These are phyloP conservation scores for Pempheris klunzingeri DNA, from an alignment of 2,797 vertebrate genomes.

Conservation along the genomic window DNA sequence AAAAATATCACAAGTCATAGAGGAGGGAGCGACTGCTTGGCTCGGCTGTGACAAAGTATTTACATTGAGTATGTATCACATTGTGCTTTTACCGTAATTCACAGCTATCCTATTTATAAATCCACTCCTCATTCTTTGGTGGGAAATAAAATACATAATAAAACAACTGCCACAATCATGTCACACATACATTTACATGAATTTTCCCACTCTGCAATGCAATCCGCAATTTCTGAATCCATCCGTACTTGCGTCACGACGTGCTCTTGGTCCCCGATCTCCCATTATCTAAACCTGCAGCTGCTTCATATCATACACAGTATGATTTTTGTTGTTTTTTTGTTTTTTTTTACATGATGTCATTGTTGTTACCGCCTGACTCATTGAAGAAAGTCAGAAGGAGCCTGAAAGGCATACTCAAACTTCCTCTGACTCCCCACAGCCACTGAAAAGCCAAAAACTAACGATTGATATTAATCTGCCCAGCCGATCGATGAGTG, in stretches of 20 bases:
- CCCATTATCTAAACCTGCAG: conserved; percentile 21
- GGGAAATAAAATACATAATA: conserved; percentile 31
- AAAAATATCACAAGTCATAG: conserved; percentile 69
- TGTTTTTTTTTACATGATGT: background rate
- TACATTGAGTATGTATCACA: conserved; percentile 44
- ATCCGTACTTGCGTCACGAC: background rate
- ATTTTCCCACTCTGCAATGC: background rate
- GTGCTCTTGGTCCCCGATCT: conserved; percentile 7
- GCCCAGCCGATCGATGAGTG: conserved; percentile 58
- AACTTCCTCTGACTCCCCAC: conserved; percentile 64
- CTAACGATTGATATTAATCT: conserved; percentile 74
- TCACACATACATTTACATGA: background rate
- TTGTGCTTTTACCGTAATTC: conserved; percentile 53
- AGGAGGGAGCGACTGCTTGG: conserved; percentile 61
- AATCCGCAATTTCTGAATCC: background rate
- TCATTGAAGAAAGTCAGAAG: conserved; percentile 48
- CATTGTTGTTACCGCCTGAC: conserved; percentile 34
- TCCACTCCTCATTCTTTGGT: conserved; percentile 24
- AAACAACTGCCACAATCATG: conserved; percentile 1
- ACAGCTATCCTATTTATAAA: conserved; percentile 45
- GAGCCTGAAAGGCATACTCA: conserved; percentile 51
- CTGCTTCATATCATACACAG: conserved; percentile 18
- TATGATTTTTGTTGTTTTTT: too few species aligned
- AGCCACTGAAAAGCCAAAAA: conserved; percentile 55
- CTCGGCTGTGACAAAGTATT: conserved; percentile 65